Evolutionary conservation across 2,888 invertebrate genomes (phyloP).

Genomic region (Hemaris fuciformis): DNA sequence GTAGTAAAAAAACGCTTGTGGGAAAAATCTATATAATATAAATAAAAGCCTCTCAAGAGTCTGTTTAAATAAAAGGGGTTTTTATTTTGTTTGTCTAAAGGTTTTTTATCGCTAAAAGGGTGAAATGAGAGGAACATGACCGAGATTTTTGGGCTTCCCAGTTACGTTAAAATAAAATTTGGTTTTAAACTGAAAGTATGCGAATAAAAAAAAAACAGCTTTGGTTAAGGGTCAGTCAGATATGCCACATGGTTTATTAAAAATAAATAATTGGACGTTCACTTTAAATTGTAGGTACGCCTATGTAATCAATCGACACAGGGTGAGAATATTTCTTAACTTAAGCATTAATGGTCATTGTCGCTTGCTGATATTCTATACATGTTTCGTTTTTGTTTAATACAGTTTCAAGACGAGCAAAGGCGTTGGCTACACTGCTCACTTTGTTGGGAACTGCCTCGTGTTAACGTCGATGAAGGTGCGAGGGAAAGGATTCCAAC

Average conservation of each 20-base stretch:
- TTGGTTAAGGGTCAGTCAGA: no score
- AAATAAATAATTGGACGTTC: no score
- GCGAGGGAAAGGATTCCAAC: conserved; percentile 99
- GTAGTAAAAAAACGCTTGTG: not conserved
- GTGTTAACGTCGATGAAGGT: conserved; percentile 99
- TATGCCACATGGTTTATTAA: no score
- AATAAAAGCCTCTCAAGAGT: not conserved
- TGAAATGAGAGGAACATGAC: not conserved
- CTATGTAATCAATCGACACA: no score
- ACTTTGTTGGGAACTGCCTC: conserved; percentile 99
- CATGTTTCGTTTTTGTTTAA: conserved; percentile 26
- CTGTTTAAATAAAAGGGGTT: conserved; percentile 11
- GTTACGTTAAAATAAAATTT: no score
- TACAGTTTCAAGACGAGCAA: conserved; percentile 99
- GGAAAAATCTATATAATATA: not conserved
- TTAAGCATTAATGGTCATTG: not conserved
- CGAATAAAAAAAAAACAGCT: no score
- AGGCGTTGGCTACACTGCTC: conserved; percentile 99
- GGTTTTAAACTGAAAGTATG: no score
- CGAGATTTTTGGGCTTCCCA: not conserved
- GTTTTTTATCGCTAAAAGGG: not conserved
- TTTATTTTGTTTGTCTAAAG: not conserved
- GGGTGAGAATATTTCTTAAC: not conserved
- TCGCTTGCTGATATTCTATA: not conserved
- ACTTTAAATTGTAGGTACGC: no score